These are phyloP conservation scores for Sebastiscus tertius DNA, from an alignment of 2,797 vertebrate species.

Conservation along the genomic window DNA sequence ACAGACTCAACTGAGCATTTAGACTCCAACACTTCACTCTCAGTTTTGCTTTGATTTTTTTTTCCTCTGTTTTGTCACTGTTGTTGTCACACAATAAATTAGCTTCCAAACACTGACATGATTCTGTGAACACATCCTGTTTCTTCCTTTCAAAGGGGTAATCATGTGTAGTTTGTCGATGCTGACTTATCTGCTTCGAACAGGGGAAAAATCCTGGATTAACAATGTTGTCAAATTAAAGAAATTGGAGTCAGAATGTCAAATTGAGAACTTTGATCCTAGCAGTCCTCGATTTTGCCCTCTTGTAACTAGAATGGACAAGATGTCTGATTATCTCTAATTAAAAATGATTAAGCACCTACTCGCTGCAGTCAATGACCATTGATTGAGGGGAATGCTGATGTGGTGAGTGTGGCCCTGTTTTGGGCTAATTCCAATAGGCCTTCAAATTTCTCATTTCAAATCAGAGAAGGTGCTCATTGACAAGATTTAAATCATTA, in stretches of 20 bases:
- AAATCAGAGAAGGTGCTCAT: conserved; percentile 81
- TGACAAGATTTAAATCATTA: conserved; percentile 84
- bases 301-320: conserved; percentile 80
- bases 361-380: conserved; percentile 82
- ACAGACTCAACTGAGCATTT: conserved; percentile 17
- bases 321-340: conserved; percentile 87
- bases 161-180: conserved; percentile 11
- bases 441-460: conserved; percentile 81
- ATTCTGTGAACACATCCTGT: conserved; percentile 5
- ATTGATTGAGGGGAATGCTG: conserved; percentile 85
- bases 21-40: conserved; percentile 38
- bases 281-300: conserved; percentile 68
- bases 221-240: conserved; percentile 70
- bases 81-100: conserved; percentile 41
- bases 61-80: conserved; percentile 15
- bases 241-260: conserved; percentile 72
- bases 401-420: conserved; percentile 70
- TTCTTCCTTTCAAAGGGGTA: not conserved
- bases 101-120: conserved; percentile 14
- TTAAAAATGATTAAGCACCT: conserved; percentile 89
- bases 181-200: conserved; percentile 3
- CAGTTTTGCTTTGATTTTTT: conserved; percentile 26
- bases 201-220: conserved; percentile 24
- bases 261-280: conserved; percentile 74
- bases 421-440: conserved; percentile 75